Evolutionary conservation across 2,888 invertebrate species (phyloP), one percentile per base, ranked within the genome.

Genomic region (Drosophila sordidapex): DNA sequence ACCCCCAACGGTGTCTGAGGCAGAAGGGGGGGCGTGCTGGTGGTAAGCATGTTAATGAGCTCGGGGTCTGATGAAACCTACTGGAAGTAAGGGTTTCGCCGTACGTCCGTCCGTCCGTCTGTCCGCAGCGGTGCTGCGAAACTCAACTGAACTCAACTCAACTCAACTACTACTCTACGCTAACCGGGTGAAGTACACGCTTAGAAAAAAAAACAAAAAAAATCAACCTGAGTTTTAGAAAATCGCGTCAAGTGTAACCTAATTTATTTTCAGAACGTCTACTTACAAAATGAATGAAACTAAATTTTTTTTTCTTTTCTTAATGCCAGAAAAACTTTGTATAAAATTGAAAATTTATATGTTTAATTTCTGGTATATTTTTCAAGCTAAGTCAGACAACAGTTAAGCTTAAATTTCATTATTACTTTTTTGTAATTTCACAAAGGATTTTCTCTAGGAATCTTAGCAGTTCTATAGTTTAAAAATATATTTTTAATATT

Each of bases 31-130:
- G 7, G 29, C 7, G 29, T 18, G 33, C 5, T 15, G 46, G 21
- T 25, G 31, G 49, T 25, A 77, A 64, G 77, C 77, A 78, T 78
- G 77, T 77, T 78, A 78, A 78, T 78, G 63, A 78, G 77, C 67
- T 52, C 15, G 27, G 31, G 35, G 11, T 25, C 25, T 27, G 46
- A 15, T 25, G n/a, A 36, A n/a, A 54, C 25, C 18, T 25, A 25
- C 53, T 36, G n/a, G 36, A 27, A 36, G 18, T 8, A 46, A 35
- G 35, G 35, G 59, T 49, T 25, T 46, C 27, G n/a, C 33, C 51
- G 52, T 43, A 36, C 58, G 52, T 51, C 43, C 57, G 38, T 11
- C 38, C 53, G 46, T 52, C 70, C 57, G 27, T 21, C 21, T 11
- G 21, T 46, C 15, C 46, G 25, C 56, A n/a, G 49, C 18, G 35